Percentiles rank a stretch among this genome's conserved stretches.
phyloP scores from a whole-genome alignment of 2,797 vertebrate species.

The Oceanodroma leucorhoa region DNA sequence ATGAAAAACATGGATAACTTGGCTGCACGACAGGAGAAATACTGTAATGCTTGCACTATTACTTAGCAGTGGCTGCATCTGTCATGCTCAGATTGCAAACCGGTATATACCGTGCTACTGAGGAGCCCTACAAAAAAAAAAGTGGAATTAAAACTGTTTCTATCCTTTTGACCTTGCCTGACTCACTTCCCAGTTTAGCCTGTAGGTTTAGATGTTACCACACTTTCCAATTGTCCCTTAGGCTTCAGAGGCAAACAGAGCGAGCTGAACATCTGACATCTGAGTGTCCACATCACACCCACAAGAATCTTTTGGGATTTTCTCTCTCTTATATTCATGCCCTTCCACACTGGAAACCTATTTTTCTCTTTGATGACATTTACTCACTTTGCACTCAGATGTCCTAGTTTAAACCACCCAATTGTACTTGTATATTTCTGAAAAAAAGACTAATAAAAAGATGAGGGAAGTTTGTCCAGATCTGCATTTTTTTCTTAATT shows the following conservation, averaged over 20 bases:
- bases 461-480: neutral
- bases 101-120: fast-evolving
- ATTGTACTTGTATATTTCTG: fast-evolving
- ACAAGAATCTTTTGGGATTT: neutral
- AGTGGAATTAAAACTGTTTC: neutral
- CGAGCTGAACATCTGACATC: neutral
- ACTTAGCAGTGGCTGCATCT: neutral
- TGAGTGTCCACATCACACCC: fast-evolving
- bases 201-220: neutral
- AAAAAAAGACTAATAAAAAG: neutral
- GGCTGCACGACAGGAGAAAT: neutral
- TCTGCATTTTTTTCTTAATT: neutral
- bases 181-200: neutral
- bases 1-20: neutral
- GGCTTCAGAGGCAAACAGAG: neutral
- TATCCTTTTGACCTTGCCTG: neutral
- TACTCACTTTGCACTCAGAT: neutral
- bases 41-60: neutral
- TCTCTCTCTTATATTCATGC: neutral
- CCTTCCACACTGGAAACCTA: neutral
- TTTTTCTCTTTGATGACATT: neutral
- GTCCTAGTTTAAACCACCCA: neutral
- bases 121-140: neutral
- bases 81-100: neutral
- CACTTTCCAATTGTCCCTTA: neutral